These are phyloP conservation scores for Chalcosyrphus nemorum DNA, from an alignment of 2,888 invertebrate species.

Conservation along the genomic window DNA sequence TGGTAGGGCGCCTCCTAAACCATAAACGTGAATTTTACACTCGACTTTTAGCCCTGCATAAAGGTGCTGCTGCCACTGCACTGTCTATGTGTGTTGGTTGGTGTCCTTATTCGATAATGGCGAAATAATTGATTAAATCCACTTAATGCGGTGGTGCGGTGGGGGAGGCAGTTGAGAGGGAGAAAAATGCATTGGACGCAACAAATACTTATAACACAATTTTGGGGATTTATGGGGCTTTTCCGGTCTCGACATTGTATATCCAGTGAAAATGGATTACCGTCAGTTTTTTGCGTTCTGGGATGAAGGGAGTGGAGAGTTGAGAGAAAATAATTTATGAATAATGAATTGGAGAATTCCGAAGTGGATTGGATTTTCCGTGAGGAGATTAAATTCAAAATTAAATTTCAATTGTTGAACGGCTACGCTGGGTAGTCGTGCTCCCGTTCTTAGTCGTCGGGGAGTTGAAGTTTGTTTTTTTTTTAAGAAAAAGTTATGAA, in stretches of 20 bases:
- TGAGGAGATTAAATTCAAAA: constrained; percentile 57
- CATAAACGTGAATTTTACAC: constrained; percentile 48
- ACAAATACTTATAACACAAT: constrained; percentile 62
- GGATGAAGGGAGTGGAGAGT: constrained; percentile 32
- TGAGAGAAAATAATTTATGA: constrained; percentile 63
- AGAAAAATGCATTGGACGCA: constrained; percentile 33
- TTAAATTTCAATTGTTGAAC: constrained; percentile 61
- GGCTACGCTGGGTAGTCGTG: background rate
- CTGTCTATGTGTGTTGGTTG: background rate
- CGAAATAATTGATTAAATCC: constrained; percentile 70
- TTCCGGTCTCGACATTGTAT: constrained; percentile 7
- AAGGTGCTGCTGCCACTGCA: constrained; percentile 2
- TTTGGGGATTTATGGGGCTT: constrained; percentile 57
- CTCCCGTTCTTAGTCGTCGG: no score
- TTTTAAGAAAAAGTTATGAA: background rate
- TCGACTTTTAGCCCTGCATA: constrained; percentile 53
- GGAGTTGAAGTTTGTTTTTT: background rate
- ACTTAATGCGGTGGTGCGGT: constrained; percentile 57
- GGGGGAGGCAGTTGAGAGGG: no score
- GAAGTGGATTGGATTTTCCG: constrained; percentile 57
- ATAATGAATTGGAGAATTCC: constrained; percentile 58
- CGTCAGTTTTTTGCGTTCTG: constrained; percentile 48
- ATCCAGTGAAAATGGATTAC: constrained; percentile 46
- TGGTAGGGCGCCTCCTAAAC: constrained; percentile 42
- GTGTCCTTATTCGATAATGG: constrained; percentile 61